These are phyloP conservation scores for Scaeva pyrastri DNA, from an alignment of 2,888 invertebrate genomes.

Conservation along the genomic window DNA sequence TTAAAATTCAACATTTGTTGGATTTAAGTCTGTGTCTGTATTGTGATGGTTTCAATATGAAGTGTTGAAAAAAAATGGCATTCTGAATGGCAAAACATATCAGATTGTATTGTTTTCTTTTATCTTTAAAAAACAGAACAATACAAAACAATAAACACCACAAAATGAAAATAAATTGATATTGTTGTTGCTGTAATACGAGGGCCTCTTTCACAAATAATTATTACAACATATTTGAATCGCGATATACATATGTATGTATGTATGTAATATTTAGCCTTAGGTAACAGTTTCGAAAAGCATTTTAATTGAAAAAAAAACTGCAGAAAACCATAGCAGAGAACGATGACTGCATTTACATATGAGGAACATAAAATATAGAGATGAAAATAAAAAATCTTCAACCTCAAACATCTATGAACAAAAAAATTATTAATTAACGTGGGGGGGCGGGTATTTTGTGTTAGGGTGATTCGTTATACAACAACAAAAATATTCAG, in stretches of 20 bases:
- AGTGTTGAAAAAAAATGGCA: slow-evolving; percentile 3
- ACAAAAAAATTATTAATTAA: no score
- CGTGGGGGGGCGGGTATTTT: no score
- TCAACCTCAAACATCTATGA: background rate
- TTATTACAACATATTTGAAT: slow-evolving; percentile 3
- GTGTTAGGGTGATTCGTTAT: no score
- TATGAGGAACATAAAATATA: background rate
- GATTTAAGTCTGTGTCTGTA: background rate
- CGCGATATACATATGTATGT: background rate
- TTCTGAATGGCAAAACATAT: background rate
- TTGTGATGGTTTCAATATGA: background rate
- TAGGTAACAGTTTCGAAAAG: background rate
- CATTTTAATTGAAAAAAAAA: background rate
- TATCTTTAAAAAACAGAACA: background rate
- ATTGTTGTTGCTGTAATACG: background rate
- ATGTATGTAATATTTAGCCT: background rate
- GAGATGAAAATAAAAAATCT: background rate
- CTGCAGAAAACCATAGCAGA: background rate
- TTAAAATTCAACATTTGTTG: background rate
- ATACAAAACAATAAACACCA: background rate
- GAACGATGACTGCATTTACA: background rate
- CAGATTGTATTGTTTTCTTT: background rate
- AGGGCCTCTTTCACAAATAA: background rate
- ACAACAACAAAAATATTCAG: no score
- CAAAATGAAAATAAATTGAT: background rate